Evolutionary conservation across 2,113 vertebrate genomes (phyloP), one percentile per base, ranked within the genome.

Genomic region (Nibea albiflora): DNA sequence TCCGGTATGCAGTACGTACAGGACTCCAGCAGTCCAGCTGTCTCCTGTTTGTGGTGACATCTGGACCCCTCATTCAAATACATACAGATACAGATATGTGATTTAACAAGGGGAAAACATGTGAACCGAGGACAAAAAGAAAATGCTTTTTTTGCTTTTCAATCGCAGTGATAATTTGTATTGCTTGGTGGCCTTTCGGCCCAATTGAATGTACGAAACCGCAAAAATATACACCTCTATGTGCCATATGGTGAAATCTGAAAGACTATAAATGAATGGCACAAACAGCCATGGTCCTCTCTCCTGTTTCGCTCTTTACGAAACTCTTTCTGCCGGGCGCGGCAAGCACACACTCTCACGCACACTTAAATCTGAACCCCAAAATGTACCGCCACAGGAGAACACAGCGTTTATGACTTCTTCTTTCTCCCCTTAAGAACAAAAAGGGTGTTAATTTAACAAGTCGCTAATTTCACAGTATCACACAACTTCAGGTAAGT

Each of bases 401-500:
- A 80, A 76, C 49, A 77, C 9, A 65, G 50, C 15, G 15, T 46
- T 31, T 17, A 65, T 24, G 26, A 77, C 50, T 46, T 46, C 31
- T 35, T 35, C 6, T 46, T 46, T 14, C 6, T 31, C 31, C 6
- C 24, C 11, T 28, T 10, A 4, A 56, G 4, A 78, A 76, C 17
- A 35, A 73, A 53, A 58, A 35, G 19, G 1, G 46, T 42, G 5
- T 31, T 4, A 35, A 46, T 17, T 22, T 24, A 54, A 46, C 52
- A 63, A 67, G 80, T 20, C 31, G 31, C 20, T 47, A 63, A 72
- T 42, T 93, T 94, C 90, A 94, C 90, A 92, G 91, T 85, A 85
- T 88, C 66, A 53, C 76, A 80, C 76, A 80, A 73, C 85, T 87
- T 87, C 42, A 50, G 71, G 69, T 42, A 73, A 44, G 24, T 77